Percentiles rank a stretch among this genome's conserved stretches.
phyloP scores from a whole-genome alignment of 92 coral and sea anemone genomes.

The Paramuricea clavata region DNA sequence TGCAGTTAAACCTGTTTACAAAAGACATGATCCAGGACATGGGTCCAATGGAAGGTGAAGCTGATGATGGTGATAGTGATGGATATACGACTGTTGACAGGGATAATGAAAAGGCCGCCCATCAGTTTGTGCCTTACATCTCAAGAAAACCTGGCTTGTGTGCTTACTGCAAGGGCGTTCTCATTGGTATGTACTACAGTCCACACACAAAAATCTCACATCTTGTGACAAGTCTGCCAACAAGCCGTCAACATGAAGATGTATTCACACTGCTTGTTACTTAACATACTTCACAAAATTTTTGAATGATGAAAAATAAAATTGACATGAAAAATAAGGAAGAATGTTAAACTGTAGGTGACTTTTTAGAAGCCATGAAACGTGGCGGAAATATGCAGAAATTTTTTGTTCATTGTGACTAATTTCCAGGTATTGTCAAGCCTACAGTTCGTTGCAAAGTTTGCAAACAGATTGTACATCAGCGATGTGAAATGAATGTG shows the following conservation, averaged over 20 bases:
- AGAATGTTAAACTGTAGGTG: too few relatives aligned
- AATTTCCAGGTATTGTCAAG: slow-evolving; percentile 33
- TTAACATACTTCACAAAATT: too few relatives aligned
- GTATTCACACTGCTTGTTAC: too few relatives aligned
- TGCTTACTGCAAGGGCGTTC: slow-evolving; percentile 86
- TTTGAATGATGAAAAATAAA: too few relatives aligned
- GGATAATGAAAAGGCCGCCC: slow-evolving; percentile 77
- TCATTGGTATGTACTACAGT: slow-evolving; percentile 73
- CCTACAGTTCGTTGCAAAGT: slow-evolving; percentile 74
- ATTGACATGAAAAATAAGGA: too few relatives aligned
- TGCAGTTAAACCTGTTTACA: slow-evolving; percentile 79
- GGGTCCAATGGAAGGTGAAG: slow-evolving; percentile 80
- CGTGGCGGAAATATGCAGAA: too few relatives aligned
- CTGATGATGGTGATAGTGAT: slow-evolving; percentile 76
- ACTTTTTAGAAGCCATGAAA: too few relatives aligned
- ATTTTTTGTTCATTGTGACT: too few relatives aligned
- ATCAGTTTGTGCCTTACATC: slow-evolving; percentile 86
- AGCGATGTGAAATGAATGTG: slow-evolving; percentile 91
- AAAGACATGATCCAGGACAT: slow-evolving; percentile 84
- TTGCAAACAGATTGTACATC: slow-evolving; percentile 92
- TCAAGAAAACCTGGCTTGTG: slow-evolving; percentile 86
- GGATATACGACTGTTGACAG: slow-evolving; percentile 73
- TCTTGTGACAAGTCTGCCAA: too few relatives aligned
- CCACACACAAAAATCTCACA: too few relatives aligned
- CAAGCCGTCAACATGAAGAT: too few relatives aligned